Conservation (phyloP, 2,113 vertebrate species). For the Phainopepla nitens region DNA sequence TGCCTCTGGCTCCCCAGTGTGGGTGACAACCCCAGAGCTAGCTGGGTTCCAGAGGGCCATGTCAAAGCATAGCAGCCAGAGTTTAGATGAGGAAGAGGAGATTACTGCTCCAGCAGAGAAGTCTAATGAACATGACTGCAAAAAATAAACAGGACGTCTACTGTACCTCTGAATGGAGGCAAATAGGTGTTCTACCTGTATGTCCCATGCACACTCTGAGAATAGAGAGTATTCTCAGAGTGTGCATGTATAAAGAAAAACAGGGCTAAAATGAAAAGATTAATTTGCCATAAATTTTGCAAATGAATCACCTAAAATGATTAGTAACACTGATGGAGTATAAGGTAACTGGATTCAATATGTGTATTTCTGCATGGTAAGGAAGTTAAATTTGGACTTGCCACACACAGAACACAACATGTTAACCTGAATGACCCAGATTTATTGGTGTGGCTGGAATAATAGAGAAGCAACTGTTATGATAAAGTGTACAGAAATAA, state of each 20-base stretch:
- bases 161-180: background rate
- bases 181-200: background rate
- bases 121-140: background rate
- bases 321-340: background rate
- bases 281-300: background rate
- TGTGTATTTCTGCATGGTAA: background rate
- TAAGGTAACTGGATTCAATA: background rate
- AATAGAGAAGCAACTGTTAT: background rate
- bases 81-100: background rate
- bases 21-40: no score
- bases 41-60: no score
- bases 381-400: background rate
- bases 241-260: background rate
- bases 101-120: background rate
- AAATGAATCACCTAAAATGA: background rate
- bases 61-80: background rate
- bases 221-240: no score
- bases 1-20: no score
- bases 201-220: background rate
- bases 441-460: background rate
- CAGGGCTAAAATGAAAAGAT: background rate
- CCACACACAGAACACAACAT: background rate
- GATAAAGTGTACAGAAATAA: background rate
- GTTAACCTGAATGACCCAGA: background rate
- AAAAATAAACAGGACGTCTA: background rate